A percentile compares a stretch with the other conserved stretches of the same genome.
Evolutionary conservation across 2,797 vertebrate genomes (phyloP).

Genomic region (Hylomyscus alleni): DNA sequence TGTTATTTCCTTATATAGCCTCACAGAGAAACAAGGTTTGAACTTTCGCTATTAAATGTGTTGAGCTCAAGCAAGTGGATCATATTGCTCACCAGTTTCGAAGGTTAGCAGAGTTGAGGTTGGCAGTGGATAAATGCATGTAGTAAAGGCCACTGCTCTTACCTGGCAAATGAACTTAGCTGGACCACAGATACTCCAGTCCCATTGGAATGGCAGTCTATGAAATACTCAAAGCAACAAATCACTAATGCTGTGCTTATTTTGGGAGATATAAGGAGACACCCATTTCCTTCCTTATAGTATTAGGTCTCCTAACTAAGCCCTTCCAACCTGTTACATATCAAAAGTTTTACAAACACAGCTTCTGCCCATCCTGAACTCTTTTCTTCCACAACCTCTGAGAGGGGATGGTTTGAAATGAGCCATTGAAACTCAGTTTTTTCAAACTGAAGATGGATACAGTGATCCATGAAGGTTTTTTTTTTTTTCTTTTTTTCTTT

Average conservation of each 20-base stretch:
- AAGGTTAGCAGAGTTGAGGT: not conserved
- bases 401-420: conserved; percentile 47
- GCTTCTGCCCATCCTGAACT: not conserved
- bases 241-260: not conserved
- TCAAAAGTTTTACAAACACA: conserved; percentile 33
- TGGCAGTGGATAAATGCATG: not conserved
- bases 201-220: not conserved
- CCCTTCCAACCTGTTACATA: not conserved
- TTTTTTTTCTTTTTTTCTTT: not conserved
- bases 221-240: conserved; percentile 2
- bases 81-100: not conserved
- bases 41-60: not conserved
- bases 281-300: not conserved
- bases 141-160: not conserved
- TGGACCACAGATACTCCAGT: not conserved
- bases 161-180: not conserved
- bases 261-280: conserved; percentile 13
- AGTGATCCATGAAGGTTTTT: not conserved
- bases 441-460: not conserved
- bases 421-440: not conserved
- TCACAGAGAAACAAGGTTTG: not conserved
- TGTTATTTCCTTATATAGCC: not conserved
- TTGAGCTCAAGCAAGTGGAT: not conserved
- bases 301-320: not conserved
- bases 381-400: conserved; percentile 26